Conservation (phyloP, 2,113 vertebrate genomes). For the Poeciliopsis occidentalis region DNA sequence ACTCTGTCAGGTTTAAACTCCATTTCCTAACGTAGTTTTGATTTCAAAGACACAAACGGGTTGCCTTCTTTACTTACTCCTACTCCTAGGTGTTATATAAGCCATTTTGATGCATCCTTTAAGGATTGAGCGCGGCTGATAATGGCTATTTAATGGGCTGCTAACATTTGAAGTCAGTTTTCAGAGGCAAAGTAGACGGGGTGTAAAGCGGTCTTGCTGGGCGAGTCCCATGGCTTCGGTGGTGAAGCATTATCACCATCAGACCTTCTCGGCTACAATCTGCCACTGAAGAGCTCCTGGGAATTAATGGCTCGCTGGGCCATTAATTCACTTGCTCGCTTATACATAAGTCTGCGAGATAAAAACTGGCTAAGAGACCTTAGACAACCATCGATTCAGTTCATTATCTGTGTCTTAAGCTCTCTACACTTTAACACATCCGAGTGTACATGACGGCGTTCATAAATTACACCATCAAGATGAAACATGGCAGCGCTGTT, state of each 20-base stretch:
- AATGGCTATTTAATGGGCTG: not conserved
- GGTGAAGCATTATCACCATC: slow-evolving; percentile 9
- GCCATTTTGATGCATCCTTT: slow-evolving; percentile 1
- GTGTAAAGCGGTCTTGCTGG: slow-evolving; percentile 11
- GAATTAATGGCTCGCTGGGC: slow-evolving; percentile 26
- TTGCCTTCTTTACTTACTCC: not conserved
- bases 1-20: too few relatives aligned
- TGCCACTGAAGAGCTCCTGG: slow-evolving; percentile 34
- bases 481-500: not conserved
- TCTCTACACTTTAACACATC: slow-evolving; percentile 12
- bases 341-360: slow-evolving; percentile 15
- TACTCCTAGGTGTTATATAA: not conserved
- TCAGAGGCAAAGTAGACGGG: not conserved
- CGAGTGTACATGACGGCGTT: not conserved
- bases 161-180: not conserved
- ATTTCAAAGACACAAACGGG: not conserved
- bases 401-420: not conserved
- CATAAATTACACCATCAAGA: slow-evolving; percentile 1
- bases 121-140: not conserved
- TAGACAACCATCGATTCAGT: slow-evolving; percentile 1
- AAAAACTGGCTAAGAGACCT: slow-evolving; percentile 10
- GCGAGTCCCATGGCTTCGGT: not conserved
- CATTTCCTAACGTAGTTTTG: not conserved
- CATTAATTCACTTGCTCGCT: slow-evolving; percentile 21
- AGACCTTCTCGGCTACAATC: slow-evolving; percentile 17